Conservation (phyloP, 2,797 vertebrate genomes). For the Microctenopoma steveboyesi region DNA sequence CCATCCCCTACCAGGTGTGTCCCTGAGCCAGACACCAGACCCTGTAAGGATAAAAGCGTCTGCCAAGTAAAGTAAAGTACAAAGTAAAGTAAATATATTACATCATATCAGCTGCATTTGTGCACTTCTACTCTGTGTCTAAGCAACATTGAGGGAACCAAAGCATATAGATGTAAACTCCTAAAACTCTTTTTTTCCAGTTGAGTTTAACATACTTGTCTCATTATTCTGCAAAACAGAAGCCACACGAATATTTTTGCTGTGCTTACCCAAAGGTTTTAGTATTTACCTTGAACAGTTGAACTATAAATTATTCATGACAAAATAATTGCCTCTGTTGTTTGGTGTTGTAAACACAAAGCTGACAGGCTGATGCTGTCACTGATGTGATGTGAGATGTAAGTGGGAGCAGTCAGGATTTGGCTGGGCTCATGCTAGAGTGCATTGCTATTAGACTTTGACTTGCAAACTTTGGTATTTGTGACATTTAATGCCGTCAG, state of each 20-base stretch:
- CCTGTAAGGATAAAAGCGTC: no score
- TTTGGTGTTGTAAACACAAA: conserved; percentile 43
- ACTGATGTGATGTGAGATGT: conserved; percentile 25
- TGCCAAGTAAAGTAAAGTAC: no score
- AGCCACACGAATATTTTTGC: conserved; percentile 18
- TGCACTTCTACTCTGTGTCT: no score
- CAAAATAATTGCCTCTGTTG: conserved; percentile 48
- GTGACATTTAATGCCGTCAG: conserved; percentile 56
- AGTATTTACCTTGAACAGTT: conserved; percentile 41
- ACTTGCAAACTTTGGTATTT: conserved; percentile 71
- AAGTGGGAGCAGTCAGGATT: conserved; percentile 32
- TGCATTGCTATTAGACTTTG: conserved; percentile 56
- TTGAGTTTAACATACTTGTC: conserved; percentile 12
- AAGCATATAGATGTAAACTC: background rate
- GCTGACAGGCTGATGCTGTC: conserved; percentile 31
- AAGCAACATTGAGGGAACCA: conserved; percentile 1
- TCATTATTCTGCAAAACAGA: conserved; percentile 24
- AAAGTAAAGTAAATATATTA: background rate
- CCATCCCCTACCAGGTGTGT: no score
- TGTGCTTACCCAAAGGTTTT: conserved; percentile 28
- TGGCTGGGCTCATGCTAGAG: conserved; percentile 46
- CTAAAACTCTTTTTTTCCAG: background rate
- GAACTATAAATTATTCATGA: conserved; percentile 61
- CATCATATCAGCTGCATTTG: no score
- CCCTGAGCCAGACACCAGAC: no score